A percentile compares a stretch with the other conserved stretches of the same genome.
Conservation (phyloP, 2,113 vertebrate species). For the human (Homo sapiens) region GRCh38 chr2:195081001-195081500, state of each 20-base stretch:
- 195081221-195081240: neutral
- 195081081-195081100: neutral
- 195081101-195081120: neutral
- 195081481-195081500: neutral
- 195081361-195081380: neutral
- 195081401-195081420: neutral
- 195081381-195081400: neutral
- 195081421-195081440: neutral
- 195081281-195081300: neutral
- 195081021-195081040: neutral
- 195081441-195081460: neutral
- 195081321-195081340: neutral
- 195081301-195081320: neutral
- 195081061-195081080: neutral
- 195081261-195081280: neutral
- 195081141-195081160: neutral
- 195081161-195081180: neutral
- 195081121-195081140: neutral
- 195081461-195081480: neutral
- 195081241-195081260: neutral
- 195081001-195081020: constrained; percentile 8
- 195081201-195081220: neutral
- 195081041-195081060: neutral
- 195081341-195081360: neutral
- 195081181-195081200: neutral